These are phyloP conservation scores for Leistus spinibarbis DNA, from an alignment of 2,888 invertebrate species.

Conservation along the genomic window DNA sequence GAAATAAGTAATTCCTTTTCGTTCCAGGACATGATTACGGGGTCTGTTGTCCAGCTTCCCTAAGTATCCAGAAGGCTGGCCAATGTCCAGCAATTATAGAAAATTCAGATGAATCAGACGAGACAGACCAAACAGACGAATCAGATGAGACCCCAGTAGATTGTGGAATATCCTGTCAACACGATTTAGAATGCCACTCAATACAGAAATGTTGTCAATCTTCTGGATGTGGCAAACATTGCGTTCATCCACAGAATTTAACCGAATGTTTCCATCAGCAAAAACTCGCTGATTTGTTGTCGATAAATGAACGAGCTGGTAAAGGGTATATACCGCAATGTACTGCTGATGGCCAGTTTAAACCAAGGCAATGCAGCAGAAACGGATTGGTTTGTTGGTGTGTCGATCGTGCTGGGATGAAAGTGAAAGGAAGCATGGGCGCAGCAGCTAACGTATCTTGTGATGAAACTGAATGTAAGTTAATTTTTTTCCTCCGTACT, in stretches of 20 bases:
- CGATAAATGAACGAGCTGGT: conserved; percentile 79
- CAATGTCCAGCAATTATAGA: conserved; percentile 65
- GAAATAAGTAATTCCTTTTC: neutral
- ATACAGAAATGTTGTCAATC: conserved; percentile 83
- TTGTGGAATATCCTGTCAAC: conserved; percentile 73
- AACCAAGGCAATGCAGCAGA: conserved; percentile 78
- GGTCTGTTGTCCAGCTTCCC: conserved; percentile 81
- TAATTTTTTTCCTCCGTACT: neutral
- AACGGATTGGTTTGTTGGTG: conserved; percentile 90
- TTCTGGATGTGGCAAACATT: conserved; percentile 74
- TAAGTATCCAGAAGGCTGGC: conserved; percentile 78
- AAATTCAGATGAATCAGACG: conserved; percentile 49
- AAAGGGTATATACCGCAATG: conserved; percentile 87
- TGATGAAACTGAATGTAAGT: conserved; percentile 54
- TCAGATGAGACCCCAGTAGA: conserved; percentile 55
- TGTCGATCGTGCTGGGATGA: conserved; percentile 78
- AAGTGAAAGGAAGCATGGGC: conserved; percentile 80
- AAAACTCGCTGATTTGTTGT: conserved; percentile 75
- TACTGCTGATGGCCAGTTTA: conserved; percentile 71
- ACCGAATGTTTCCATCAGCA: conserved; percentile 80
- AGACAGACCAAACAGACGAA: conserved; percentile 45
- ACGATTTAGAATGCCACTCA: conserved; percentile 81
- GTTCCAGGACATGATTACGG: conserved; percentile 79
- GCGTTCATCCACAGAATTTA: conserved; percentile 75
- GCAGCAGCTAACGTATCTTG: conserved; percentile 74